These are phyloP conservation scores for Xerus rutilus DNA, from an alignment of 2,797 vertebrate genomes.

Conservation along the genomic window DNA sequence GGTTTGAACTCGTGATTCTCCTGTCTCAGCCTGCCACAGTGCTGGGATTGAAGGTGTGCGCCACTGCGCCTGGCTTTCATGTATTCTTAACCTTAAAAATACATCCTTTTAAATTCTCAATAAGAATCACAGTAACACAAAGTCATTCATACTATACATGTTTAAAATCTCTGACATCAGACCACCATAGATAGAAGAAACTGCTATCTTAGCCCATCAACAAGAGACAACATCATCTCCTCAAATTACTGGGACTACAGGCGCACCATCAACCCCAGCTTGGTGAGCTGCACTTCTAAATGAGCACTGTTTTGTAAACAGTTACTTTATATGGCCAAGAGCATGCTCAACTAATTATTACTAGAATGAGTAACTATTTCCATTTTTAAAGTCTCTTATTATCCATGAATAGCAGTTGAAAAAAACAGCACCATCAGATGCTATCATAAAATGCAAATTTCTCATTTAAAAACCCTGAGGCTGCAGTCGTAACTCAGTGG, in stretches of 20 bases:
- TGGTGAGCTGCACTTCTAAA: not conserved
- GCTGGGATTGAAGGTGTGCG: no score
- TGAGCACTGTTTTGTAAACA: not conserved
- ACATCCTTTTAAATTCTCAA: not conserved
- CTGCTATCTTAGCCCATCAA: not conserved
- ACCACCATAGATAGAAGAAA: not conserved
- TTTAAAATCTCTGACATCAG: not conserved
- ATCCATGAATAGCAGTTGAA: not conserved
- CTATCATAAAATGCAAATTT: not conserved
- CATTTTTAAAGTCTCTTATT: constrained; percentile 26
- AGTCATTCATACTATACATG: not conserved
- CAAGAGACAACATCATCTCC: no score
- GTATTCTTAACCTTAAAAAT: not conserved
- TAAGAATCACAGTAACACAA: not conserved
- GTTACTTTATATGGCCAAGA: not conserved
- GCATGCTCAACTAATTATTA: not conserved
- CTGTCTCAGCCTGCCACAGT: no score
- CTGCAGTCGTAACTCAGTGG: no score
- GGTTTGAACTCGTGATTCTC: no score
- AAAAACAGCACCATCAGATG: not conserved
- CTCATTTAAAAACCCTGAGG: not conserved
- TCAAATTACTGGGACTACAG: not conserved
- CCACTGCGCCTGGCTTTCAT: no score
- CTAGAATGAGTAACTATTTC: not conserved
- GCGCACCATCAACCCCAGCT: not conserved